Evolutionary conservation across 2,888 invertebrate genomes (phyloP).

Genomic region (Amblyteles armatorius): DNA sequence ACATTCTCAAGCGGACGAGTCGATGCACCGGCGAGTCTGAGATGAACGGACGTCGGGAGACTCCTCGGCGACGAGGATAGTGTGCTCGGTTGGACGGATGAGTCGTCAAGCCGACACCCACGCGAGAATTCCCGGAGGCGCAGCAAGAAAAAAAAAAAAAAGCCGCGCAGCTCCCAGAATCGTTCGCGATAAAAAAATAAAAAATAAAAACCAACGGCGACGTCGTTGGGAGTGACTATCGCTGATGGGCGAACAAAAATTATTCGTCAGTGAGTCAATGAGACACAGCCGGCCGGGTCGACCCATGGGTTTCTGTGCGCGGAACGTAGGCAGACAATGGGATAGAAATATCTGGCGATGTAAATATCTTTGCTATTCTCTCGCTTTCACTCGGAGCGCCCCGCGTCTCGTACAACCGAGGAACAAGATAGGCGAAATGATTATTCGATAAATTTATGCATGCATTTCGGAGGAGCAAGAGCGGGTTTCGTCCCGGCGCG

Average conservation of each 20-base stretch:
- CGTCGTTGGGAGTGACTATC: constrained; percentile 45
- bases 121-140: constrained; percentile 55
- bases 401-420: constrained; percentile 27
- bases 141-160: background rate
- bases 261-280: constrained; percentile 68
- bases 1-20: background rate
- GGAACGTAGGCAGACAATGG: constrained; percentile 80
- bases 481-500: constrained; percentile 10
- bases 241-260: constrained; percentile 68
- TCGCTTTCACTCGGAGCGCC: constrained; percentile 44
- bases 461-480: constrained; percentile 50
- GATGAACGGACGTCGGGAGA: background rate
- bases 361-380: constrained; percentile 46
- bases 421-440: constrained; percentile 16
- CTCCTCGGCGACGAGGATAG: constrained; percentile 4
- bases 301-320: constrained; percentile 66
- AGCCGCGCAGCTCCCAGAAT: constrained; percentile 23
- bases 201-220: constrained; percentile 29
- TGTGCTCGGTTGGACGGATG: constrained; percentile 36
- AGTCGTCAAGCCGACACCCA: constrained; percentile 55
- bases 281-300: constrained; percentile 53
- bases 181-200: constrained; percentile 16
- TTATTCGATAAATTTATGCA: constrained; percentile 61
- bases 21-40: constrained; percentile 4
- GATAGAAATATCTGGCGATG: constrained; percentile 70